Conservation (phyloP, 2,888 invertebrate genomes). For the Eupithecia subfuscata region DNA sequence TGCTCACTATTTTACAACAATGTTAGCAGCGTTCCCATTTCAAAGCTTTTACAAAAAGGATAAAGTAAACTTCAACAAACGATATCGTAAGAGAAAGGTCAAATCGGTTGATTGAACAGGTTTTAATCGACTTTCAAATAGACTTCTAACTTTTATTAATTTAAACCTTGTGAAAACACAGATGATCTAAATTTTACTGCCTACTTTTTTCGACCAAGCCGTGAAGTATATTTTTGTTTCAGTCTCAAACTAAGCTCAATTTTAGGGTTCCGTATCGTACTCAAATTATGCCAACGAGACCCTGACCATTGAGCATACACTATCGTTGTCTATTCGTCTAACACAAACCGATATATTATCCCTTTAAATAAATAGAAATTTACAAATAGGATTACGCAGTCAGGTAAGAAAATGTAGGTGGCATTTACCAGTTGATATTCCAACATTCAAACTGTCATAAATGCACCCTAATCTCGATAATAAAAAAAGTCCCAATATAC, state of each 20-base stretch:
- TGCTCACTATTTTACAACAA: not conserved
- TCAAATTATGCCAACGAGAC: not conserved
- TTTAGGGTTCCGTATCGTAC: not conserved
- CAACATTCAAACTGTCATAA: too few relatives aligned
- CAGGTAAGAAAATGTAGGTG: not conserved
- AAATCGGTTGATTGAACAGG: constrained; percentile 17
- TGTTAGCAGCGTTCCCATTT: constrained; percentile 1
- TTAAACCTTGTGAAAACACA: not conserved
- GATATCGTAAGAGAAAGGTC: constrained; percentile 31
- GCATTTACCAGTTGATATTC: not conserved
- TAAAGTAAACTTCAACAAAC: constrained; percentile 14
- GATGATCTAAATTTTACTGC: not conserved
- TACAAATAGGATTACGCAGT: not conserved
- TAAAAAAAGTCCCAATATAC: too few relatives aligned
- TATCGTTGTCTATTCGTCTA: not conserved
- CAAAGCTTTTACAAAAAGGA: constrained; percentile 30
- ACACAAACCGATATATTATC: not conserved
- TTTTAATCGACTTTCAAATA: constrained; percentile 4
- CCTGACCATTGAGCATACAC: not conserved
- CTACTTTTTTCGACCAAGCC: not conserved
- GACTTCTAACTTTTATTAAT: not conserved
- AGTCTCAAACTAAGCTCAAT: not conserved
- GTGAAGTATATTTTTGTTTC: not conserved
- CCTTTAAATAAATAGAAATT: too few relatives aligned
- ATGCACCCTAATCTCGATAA: too few relatives aligned